Evolutionary conservation across 2,113 vertebrate genomes (phyloP), one percentile per base, ranked within the genome.

Genomic region (Rissa tridactyla): DNA sequence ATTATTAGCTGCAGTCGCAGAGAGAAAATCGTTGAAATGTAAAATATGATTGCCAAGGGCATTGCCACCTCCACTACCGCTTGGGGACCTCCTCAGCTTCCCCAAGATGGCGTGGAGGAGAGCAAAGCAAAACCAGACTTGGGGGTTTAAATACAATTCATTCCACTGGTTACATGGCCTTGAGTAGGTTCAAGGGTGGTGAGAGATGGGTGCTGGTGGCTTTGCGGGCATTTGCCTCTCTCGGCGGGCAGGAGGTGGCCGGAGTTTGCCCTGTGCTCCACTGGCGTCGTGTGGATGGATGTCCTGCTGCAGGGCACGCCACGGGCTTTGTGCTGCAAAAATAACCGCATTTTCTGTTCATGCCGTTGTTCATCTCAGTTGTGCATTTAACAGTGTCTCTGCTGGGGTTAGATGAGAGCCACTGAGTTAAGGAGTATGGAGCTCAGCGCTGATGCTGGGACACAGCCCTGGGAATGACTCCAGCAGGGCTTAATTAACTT

Each of bases 171-270:
- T 21, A 8, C 9, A 8, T 27, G 82, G 69, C 44, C 65, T 22
- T 5, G 15, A 6, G 65, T 5, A 40, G 30, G 1, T 26, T 9
- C 11, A 2, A 6, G 66, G 47, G 26, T 64, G 47, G 14, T 1
- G 34, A 22, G 86, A 36, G 44, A 5, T 44, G 57, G 9, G 25
- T 25, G 71, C 1, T 8, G 23, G 71, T 71, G 88, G 25, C 1
- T 6, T 55, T 34, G 44, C 32, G 38, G n/a, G 13, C 16, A 7
- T 61, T 65, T 71, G 44, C 13, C 29, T 82, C n/a, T 23, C 51
- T 61, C 0, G 0, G 1, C 3, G 29, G 57, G 54, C 46, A 47
- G 46, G 40, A 68, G 3, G 1, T 0, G 11, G 29, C 57, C 0
- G 0, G 60, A 40, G 18, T 4, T 90, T 4, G 3, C 23, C 58